phyloP scores from a whole-genome alignment of 2,888 invertebrate species.

The Neoascia interrupta region DNA sequence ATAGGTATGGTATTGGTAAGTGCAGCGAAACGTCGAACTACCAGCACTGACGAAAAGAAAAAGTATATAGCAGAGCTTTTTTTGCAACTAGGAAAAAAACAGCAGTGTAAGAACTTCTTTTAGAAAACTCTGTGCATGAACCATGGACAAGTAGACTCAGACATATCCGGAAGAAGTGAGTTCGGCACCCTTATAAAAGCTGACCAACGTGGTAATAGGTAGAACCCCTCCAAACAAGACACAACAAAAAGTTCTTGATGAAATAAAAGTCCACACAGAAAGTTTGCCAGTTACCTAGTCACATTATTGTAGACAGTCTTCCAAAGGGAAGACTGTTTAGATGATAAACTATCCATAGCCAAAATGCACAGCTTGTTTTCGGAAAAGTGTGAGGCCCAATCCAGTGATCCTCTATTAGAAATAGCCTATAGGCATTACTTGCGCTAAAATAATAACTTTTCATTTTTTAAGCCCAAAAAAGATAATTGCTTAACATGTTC shows the following conservation, averaged over 20 bases:
- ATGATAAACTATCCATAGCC: conserved; percentile 7
- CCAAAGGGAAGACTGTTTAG: conserved; percentile 4
- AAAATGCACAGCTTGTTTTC: conserved; percentile 24
- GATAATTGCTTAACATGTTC: conserved; percentile 18
- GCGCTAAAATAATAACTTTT: conserved; percentile 19
- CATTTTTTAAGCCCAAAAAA: no score
- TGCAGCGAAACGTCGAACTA: conserved; percentile 5
- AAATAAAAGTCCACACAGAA: conserved; percentile 17
- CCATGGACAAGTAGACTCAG: conserved; percentile 12
- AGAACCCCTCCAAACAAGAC: conserved; percentile 12
- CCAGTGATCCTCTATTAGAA: background rate
- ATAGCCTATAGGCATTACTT: conserved; percentile 4
- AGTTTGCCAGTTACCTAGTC: conserved; percentile 13
- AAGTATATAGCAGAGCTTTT: conserved; percentile 8
- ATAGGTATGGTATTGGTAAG: background rate
- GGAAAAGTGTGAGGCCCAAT: conserved; percentile 5
- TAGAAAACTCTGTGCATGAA: conserved; percentile 2
- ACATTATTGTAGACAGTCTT: conserved; percentile 17
- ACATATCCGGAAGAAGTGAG: background rate
- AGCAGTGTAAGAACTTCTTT: conserved; percentile 2
- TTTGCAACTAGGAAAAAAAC: background rate
- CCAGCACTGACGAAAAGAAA: background rate
- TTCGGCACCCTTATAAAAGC: conserved; percentile 4
- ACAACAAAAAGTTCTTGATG: conserved; percentile 11
- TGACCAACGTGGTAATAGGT: conserved; percentile 12